Conservation (phyloP, 1,140 invertebrate species). For the Atta texana region DNA sequence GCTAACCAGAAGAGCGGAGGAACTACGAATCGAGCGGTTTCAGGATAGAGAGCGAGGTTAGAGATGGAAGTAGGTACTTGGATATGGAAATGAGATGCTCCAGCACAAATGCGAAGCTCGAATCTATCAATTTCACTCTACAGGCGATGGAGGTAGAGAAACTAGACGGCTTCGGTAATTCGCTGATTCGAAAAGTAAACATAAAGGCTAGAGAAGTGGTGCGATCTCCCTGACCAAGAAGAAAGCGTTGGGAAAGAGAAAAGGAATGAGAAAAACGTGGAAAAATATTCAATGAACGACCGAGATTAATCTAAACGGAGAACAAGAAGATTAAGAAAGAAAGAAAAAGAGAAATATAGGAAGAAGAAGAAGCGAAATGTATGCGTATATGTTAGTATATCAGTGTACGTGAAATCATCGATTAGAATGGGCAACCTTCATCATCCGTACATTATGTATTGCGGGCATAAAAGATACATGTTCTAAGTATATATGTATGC, state of each 20-base stretch:
- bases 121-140: conserved; percentile 84
- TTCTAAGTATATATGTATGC: background rate
- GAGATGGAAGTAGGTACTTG: conserved; percentile 80
- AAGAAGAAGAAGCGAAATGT: background rate
- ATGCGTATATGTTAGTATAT: background rate
- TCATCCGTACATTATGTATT: conserved; percentile 35
- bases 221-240: conserved; percentile 29
- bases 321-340: background rate
- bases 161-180: conserved; percentile 79
- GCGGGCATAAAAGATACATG: conserved; percentile 12
- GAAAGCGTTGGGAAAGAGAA: background rate
- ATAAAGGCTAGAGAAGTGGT: conserved; percentile 76
- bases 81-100: conserved; percentile 80
- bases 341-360: background rate
- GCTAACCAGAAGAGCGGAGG: conserved; percentile 73
- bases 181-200: conserved; percentile 83
- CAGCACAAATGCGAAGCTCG: conserved; percentile 79
- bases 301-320: background rate
- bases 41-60: conserved; percentile 61
- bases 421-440: conserved; percentile 40
- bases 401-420: conserved; percentile 11
- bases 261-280: background rate
- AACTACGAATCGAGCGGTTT: conserved; percentile 72
- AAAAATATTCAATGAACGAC: background rate
- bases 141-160: conserved; percentile 62